These are phyloP conservation scores for Ctena decussata DNA, from an alignment of 2,888 invertebrate genomes.

Conservation along the genomic window DNA sequence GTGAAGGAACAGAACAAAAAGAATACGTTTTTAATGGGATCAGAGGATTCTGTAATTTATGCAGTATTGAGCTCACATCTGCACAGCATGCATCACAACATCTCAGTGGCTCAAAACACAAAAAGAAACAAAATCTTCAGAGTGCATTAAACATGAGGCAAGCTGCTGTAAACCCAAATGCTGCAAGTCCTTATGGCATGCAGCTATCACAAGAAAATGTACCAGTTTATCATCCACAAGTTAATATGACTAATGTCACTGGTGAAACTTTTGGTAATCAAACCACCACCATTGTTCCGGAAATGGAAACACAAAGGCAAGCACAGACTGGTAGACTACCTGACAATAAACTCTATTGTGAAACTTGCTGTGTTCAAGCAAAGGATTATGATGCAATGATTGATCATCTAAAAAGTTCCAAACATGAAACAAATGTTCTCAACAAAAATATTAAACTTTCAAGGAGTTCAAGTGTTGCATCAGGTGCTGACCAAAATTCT, in stretches of 20 bases:
- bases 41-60: conserved; percentile 65
- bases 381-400: not conserved
- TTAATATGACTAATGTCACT: too few species aligned
- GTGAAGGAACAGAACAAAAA: not conserved
- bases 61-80: conserved; percentile 68
- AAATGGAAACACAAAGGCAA: too few species aligned
- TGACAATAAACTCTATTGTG: not conserved
- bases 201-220: too few species aligned
- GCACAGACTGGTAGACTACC: too few species aligned
- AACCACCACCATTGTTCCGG: too few species aligned
- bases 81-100: conserved; percentile 63
- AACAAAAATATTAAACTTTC: not conserved
- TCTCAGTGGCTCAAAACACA: conserved; percentile 69
- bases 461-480: not conserved
- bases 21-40: conserved; percentile 52
- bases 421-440: not conserved
- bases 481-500: not conserved
- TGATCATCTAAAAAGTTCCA: not conserved
- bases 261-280: too few species aligned
- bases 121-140: conserved; percentile 27
- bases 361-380: not conserved
- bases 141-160: not conserved
- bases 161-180: not conserved
- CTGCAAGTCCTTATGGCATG: too few species aligned
- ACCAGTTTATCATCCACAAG: too few species aligned